phyloP scores from a whole-genome alignment of 2,797 vertebrate species.

The Sebastes iracundus region DNA sequence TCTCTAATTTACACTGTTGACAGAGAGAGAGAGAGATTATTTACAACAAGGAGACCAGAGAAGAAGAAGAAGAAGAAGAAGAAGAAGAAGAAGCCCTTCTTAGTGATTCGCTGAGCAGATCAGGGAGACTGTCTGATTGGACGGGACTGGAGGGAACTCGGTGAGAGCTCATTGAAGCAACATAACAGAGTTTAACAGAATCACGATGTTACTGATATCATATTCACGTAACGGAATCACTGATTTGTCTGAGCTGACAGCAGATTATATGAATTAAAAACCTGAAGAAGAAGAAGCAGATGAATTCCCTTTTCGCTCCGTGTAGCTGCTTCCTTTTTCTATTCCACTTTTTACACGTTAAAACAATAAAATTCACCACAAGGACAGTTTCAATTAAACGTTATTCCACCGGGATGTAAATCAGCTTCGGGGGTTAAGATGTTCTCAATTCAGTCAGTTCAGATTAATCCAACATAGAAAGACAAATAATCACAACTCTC shows the following conservation, averaged over 20 bases:
- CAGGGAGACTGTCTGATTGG: constrained; percentile 49
- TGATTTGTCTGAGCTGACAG: no score
- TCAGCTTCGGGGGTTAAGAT: no score
- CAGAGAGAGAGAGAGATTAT: constrained; percentile 44
- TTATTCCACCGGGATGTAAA: no score
- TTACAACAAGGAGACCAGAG: constrained; percentile 60
- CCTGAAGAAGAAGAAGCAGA: background rate
- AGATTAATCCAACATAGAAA: background rate
- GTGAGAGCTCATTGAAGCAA: no score
- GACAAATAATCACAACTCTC: background rate
- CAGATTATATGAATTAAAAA: background rate
- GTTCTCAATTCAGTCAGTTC: background rate
- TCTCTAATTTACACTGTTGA: constrained; percentile 36
- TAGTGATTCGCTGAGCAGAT: constrained; percentile 56
- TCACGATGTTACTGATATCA: no score
- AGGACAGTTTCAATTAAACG: no score
- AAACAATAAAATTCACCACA: background rate
- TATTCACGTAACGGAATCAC: no score
- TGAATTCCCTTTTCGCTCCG: background rate
- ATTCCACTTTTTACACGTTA: background rate
- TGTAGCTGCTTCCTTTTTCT: background rate
- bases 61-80: background rate
- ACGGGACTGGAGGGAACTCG: background rate
- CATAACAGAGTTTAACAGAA: no score
- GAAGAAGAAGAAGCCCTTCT: constrained; percentile 62